Percentiles rank a stretch among this genome's conserved stretches.
Evolutionary conservation across 30 jellyfish, hydroid and myxozoan genomes (phyloP).

Genomic region (Pelagia noctiluca): DNA sequence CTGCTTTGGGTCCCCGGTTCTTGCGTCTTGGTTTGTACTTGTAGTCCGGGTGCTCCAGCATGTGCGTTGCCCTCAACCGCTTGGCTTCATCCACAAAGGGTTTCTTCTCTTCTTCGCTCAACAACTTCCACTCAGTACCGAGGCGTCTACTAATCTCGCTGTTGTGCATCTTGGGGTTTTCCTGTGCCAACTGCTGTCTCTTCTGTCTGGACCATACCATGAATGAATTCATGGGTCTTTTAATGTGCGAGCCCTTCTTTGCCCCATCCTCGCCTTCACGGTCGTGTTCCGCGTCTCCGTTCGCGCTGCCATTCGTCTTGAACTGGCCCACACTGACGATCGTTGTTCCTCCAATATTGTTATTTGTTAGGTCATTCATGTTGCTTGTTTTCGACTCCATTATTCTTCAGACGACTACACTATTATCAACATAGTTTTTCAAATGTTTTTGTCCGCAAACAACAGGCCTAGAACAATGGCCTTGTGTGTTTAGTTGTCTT

Average conservation of each 20-base stretch:
- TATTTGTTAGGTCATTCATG: background rate
- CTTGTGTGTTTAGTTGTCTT: slow-evolving; percentile 2
- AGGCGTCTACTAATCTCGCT: slow-evolving; percentile 95
- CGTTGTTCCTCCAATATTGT: background rate
- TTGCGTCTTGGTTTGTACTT: slow-evolving; percentile 92
- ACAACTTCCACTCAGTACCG: slow-evolving; percentile 94
- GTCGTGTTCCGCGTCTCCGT: slow-evolving; percentile 10
- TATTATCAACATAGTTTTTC: background rate
- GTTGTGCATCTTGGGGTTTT: slow-evolving; percentile 97
- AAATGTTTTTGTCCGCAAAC: slow-evolving; percentile 61
- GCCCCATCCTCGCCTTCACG: slow-evolving; percentile 25
- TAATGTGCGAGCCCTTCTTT: slow-evolving; percentile 58
- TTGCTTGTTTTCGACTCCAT: background rate
- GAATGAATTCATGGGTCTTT: slow-evolving; percentile 99
- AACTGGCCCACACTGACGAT: slow-evolving; percentile 1
- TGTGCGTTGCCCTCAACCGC: slow-evolving; percentile 94
- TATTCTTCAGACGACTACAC: background rate
- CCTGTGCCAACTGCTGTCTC: slow-evolving; percentile 87
- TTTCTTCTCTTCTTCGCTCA: slow-evolving; percentile 81
- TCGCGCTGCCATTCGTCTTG: background rate
- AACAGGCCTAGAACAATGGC: slow-evolving; percentile 80
- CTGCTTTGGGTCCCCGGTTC: slow-evolving; percentile 63
- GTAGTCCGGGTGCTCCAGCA: slow-evolving; percentile 95
- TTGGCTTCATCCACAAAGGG: slow-evolving; percentile 96
- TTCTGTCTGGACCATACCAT: slow-evolving; percentile 99